Base-by-base conservation (phyloP, 1,140 invertebrate genomes). In the Cheumatopsyche charites region DNA sequence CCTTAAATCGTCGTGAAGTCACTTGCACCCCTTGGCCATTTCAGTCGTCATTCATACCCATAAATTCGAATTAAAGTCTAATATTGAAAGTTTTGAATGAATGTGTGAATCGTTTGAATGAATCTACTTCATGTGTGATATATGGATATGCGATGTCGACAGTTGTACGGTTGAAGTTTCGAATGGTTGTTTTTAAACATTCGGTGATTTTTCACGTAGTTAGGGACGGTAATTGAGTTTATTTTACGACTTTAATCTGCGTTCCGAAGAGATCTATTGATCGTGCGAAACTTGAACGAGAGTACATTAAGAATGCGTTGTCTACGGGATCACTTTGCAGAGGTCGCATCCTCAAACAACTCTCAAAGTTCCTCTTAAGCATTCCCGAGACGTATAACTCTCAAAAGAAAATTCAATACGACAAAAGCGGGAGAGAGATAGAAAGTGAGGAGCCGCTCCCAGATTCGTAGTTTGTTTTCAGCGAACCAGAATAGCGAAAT, bases 401-500 rank as follows among this genome's bases (percentile, higher is more conserved):
- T 75, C 74, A 75, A 75, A 75, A 75, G 74, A 75, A 75, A 75
- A 75, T 75, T 75, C 74, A 73, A 75, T 75, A 75, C 58, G 73
- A 73, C 55, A 69, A 69, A 62, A 58, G 25, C 13, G 66, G 19
- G 72, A 73, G 62, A 69, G 67, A n/a, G n/a, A n/a, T n/a, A n/a
- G n/a, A n/a, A n/a, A n/a, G n/a, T n/a, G n/a, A 68, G 43, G 69
- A 66, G 68, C 52, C n/a, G 55, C 23, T 65, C 63, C 58, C 65
- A 70, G 69, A 75, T 75, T 75, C 58, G 21, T 45, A 73, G 71
- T 73, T 73, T 73, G 71, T 75, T 75, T 73, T 71, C 71, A 25
- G 13, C 69, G 68, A 26, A 73, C 63, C 52, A 67, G 65, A 72
- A 73, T 71, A 41, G 43, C 11, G 43, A 47, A 47, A 47, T 12